Percentiles rank a stretch among this genome's conserved stretches.
These are phyloP conservation scores for Lacerta viridis DNA, from an alignment of 2,797 vertebrate genomes.

Conservation along the genomic window DNA sequence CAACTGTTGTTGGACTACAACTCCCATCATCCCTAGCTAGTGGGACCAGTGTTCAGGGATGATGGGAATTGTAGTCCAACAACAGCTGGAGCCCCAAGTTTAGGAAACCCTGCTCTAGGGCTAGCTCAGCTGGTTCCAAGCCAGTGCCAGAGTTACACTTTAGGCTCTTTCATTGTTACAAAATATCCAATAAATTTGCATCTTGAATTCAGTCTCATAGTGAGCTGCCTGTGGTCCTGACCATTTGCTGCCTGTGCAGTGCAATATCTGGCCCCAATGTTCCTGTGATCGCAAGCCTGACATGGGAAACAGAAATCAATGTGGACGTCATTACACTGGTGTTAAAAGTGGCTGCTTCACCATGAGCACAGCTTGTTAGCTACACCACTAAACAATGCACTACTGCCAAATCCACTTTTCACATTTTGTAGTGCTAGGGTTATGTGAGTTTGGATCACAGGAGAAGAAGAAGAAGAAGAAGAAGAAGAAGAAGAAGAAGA, in stretches of 20 bases:
- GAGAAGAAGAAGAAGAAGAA: background rate
- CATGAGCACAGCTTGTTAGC: background rate
- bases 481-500: too few species aligned
- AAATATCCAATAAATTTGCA: background rate
- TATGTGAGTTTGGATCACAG: background rate
- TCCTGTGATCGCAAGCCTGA: background rate
- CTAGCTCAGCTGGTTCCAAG: background rate
- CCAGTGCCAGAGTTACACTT: background rate
- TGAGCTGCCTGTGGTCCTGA: background rate
- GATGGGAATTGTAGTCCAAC: too few species aligned
- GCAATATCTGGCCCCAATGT: background rate
- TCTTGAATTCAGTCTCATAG: background rate
- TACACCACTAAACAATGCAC: background rate
- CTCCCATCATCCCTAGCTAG: too few species aligned
- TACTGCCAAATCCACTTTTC: background rate
- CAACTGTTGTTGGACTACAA: too few species aligned
- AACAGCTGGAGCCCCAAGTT: too few species aligned
- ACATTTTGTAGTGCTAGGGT: background rate
- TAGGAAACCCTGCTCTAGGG: too few species aligned
- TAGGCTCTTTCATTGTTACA: background rate
- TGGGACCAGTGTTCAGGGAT: too few species aligned
- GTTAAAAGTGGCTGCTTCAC: background rate
- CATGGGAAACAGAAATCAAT: background rate
- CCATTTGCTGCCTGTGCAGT: background rate
- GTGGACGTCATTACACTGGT: background rate